A percentile compares a stretch with the other conserved stretches of the same genome.
These are phyloP conservation scores for Megalonaias nervosa DNA, from an alignment of 1,140 invertebrate species.

Conservation along the genomic window DNA sequence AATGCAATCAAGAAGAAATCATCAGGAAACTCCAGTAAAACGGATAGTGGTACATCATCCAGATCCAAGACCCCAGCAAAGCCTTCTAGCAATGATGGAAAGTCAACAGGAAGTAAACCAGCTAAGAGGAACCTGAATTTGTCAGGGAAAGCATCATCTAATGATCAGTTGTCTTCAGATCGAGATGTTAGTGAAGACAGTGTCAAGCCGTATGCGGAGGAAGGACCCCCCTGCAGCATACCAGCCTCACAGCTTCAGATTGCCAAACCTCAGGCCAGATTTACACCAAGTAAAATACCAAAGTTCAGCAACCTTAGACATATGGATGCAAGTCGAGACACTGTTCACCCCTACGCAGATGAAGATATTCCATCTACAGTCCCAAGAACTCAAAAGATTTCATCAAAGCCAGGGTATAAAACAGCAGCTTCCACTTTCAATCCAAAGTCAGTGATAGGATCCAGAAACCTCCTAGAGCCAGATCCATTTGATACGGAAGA, in stretches of 20 bases:
- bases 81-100: constrained; percentile 5
- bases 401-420: constrained; percentile 4
- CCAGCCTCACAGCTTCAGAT: too few relatives aligned
- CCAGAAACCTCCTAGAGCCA: constrained; percentile 21
- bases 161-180: not conserved
- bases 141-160: not conserved
- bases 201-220: too few relatives aligned
- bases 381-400: constrained; percentile 16
- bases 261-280: too few relatives aligned
- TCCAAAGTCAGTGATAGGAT: constrained; percentile 23
- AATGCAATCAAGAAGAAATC: constrained; percentile 59
- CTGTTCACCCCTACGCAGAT: constrained; percentile 23
- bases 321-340: constrained; percentile 27
- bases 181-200: too few relatives aligned
- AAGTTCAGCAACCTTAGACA: not conserved
- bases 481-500: constrained; percentile 34
- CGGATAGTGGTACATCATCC: constrained; percentile 24
- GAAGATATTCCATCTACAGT: constrained; percentile 34
- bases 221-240: not conserved
- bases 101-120: constrained; percentile 12
- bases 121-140: constrained; percentile 21
- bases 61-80: constrained; percentile 29
- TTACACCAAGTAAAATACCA: too few relatives aligned
- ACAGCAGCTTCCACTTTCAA: constrained; percentile 7
- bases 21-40: constrained; percentile 24